Evolutionary conservation across 1,140 invertebrate genomes (phyloP).

Genomic region (Harpegnathos saltator): DNA sequence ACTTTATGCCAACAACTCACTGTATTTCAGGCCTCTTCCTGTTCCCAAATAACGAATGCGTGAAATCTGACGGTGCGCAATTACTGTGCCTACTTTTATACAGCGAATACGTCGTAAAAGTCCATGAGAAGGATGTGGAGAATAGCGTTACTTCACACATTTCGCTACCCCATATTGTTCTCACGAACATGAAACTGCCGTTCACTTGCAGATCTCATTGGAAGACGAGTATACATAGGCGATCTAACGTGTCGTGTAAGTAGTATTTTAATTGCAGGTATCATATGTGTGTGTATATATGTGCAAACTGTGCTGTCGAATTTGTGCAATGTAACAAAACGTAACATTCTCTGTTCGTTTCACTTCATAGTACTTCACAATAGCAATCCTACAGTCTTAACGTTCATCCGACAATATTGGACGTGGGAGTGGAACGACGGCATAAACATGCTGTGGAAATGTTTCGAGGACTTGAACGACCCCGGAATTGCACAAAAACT

Average conservation of each 20-base stretch:
- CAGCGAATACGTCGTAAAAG: constrained; percentile 83
- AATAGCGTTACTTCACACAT: constrained; percentile 78
- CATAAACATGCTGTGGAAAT: constrained; percentile 76
- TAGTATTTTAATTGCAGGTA: constrained; percentile 3
- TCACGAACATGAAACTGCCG: constrained; percentile 83
- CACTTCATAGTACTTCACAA: constrained; percentile 70
- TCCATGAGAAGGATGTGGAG: constrained; percentile 72
- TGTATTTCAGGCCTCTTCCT: constrained; percentile 85
- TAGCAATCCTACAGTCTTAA: constrained; percentile 70
- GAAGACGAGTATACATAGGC: constrained; percentile 83
- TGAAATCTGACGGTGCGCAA: constrained; percentile 84
- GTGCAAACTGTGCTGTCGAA: not conserved
- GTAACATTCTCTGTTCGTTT: not conserved
- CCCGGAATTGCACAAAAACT: constrained; percentile 75
- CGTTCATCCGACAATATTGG: constrained; percentile 80
- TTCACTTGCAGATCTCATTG: constrained; percentile 85
- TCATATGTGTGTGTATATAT: not conserved
- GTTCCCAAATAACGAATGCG: constrained; percentile 86
- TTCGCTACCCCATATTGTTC: constrained; percentile 85
- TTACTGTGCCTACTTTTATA: constrained; percentile 85
- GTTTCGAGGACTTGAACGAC: constrained; percentile 70
- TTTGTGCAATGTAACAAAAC: not conserved
- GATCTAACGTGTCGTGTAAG: constrained; percentile 80
- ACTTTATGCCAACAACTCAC: constrained; percentile 7
- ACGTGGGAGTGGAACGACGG: constrained; percentile 85